Base-by-base conservation (phyloP, 2,888 invertebrate genomes). In the Xestia xanthographa region DNA sequence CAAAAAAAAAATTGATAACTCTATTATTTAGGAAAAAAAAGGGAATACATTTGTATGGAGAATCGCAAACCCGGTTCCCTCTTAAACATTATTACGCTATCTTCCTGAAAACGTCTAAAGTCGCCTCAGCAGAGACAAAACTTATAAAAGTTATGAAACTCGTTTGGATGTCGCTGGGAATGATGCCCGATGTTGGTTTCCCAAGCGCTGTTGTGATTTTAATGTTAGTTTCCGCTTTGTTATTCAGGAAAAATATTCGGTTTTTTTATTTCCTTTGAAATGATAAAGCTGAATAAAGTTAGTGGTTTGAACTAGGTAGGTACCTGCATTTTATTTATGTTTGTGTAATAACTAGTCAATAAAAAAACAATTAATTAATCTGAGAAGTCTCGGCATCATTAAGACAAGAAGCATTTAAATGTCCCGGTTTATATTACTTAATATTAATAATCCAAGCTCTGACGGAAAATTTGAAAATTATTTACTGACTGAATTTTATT, bases 141-240 rank as follows among this genome's bases (percentile, higher is more conserved):
- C 90, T 92, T 92, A 88, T 90, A 92, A 91, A 94, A 94, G 92
- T 94, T 93, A 91, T 91, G 90, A 92, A 94, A 94, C 92, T 93
- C 92, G 90, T 93, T 94, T 91, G 80, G 86, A 85, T 82, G 83
- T 79, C 78, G 82, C 74, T 58, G 63, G 66, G 62, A 79, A 79
- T 77, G 80, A 75, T 73, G 60, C 67, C 60, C 56, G 48, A 74
- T 75, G 75, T 85, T 76, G 63, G 75, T 77, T 73, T 50, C 66
- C 72, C 60, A 58, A 76, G 66, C 41, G 67, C 50, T 75, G 41
- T 75, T 72, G 53, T 80, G 68, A 65, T 78, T 67, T 75, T 65
- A 66, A 78, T 78, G 75, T 72, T 82, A 72, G 45, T 77, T 75
- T 63, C 26, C n/a, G 9, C 53, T 43, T 70, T 75, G 53, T 74